Evolutionary conservation across 2,797 vertebrate genomes (phyloP), one percentile per base, ranked within the genome.

Genomic region (Characodon lateralis): DNA sequence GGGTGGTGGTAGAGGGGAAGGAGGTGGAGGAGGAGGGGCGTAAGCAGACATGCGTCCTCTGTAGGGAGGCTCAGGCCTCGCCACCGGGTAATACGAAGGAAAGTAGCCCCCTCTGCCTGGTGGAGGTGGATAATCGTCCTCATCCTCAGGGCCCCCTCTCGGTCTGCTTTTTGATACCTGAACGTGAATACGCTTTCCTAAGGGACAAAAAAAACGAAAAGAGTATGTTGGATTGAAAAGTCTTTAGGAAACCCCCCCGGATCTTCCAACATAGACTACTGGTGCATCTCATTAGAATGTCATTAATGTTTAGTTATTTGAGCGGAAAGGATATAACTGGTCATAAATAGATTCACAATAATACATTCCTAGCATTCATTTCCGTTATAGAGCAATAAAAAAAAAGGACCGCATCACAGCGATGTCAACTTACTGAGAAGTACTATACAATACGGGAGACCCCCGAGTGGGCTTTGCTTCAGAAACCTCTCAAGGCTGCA

Each of bases 91-190:
- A 41, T 26, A 92, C 12, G 94, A 95, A 41, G 92, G 90, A 87
- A 89, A 96, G 83, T 92, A 95, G 50, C 88, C 91, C 39, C 90
- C 94, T 81, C 94, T 90, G 43, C 85, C 88, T 8, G 93, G 92
- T 0, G 91, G 94, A 65, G 89, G 92, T 2, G 91, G 93, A 77
- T 94, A 95, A 1, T 88, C 96, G 84, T 97, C 96, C 92, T 22
- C 71, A 66, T 76, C 75, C 41, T 97, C 96, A 0, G 46, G 76
- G 13, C 77, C 92, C 78, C 96, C 96, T 89, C 97, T 94, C 46
- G 97, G 97, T 78, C 96, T 95, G 89, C 98, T 99, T 87, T 97
- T 99, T 79, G 98, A 99, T 80, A 99, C 89, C 89, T 98, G 98
- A 91, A 98, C 97, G 39, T 98, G 97, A 94, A 99, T 98, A 93